A percentile compares a stretch with the other conserved stretches of the same genome.
phyloP scores from a whole-genome alignment of 2,797 vertebrate species.

The Pantherophis vulpinus region DNA sequence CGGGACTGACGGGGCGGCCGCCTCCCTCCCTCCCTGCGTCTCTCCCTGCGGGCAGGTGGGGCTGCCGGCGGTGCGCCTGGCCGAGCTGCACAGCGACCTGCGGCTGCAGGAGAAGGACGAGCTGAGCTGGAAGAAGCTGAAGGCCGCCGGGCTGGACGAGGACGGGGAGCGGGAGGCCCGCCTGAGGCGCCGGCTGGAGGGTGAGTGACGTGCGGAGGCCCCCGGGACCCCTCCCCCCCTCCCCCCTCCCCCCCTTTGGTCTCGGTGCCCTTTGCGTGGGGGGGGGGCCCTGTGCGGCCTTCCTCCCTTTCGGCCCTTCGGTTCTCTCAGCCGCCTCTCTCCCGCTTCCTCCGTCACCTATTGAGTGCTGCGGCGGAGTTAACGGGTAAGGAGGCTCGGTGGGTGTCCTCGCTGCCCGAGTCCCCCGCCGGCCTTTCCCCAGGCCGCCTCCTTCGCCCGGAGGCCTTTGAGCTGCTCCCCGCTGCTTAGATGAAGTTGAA shows the following conservation, averaged over 20 bases:
- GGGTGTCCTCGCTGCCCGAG: too few relatives aligned
- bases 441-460: too few relatives aligned
- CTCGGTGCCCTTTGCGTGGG: too few relatives aligned
- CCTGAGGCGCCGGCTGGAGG: slow-evolving; percentile 83
- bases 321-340: too few relatives aligned
- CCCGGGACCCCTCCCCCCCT: fast-evolving
- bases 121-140: slow-evolving; percentile 92
- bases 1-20: slow-evolving; percentile 4
- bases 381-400: too few relatives aligned
- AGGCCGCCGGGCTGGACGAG: slow-evolving; percentile 87
- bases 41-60: slow-evolving; percentile 74
- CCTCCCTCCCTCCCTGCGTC: fast-evolving
- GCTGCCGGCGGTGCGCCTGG: slow-evolving; percentile 81
- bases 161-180: slow-evolving; percentile 90
- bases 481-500: fast-evolving
- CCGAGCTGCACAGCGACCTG: slow-evolving; percentile 93
- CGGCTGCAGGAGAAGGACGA: slow-evolving; percentile 96
- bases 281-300: too few relatives aligned
- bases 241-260: too few relatives aligned
- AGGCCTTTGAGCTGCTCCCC: too few relatives aligned
- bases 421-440: too few relatives aligned
- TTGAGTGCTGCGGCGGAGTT: too few relatives aligned
- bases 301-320: too few relatives aligned
- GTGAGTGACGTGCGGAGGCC: slow-evolving; percentile 61
- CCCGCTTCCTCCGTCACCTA: too few relatives aligned